Evolutionary conservation across 1,140 invertebrate species (phyloP), one percentile per base, ranked within the genome.

Genomic region (Cydia pomonella): DNA sequence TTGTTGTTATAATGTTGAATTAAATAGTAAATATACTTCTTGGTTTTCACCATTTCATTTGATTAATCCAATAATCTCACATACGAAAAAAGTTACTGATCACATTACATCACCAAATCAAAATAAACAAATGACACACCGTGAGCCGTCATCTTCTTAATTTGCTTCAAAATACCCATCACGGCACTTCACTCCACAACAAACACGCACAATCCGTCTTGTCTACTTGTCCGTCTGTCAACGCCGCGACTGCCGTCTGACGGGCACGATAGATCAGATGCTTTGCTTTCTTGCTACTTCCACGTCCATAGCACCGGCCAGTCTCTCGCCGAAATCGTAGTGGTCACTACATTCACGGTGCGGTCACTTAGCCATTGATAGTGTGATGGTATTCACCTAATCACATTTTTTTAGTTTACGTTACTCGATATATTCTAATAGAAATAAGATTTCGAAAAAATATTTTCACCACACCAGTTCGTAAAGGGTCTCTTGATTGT

Each of bases 151-250:
- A 88, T 87, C 80, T 80, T 88, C 72, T 87, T 88, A 50, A 88
- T 84, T 75, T 88, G 86, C 79, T 87, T 87, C 76, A 88, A 76
- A 76, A 88, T 87, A 13, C 86, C 86, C 86, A 88, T 88, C 73
- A 72, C 66, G n/a, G 41, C 66, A 69, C 64, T 71, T 12, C 63
- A 75, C 74, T 63, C 1, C 44, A 75, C 21, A 38, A 69, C 18
- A 53, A 64, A 66, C n/a, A 59, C 73, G 10, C 41, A 33, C 27
- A 62, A 33, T 75, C 23, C 29, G n/a, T 69, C 23, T 25, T 23
- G 64, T 53, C 47, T 62, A 64, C 6, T 74, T 63, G 73, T 64
- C 73, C n/a, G 29, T 59, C 73, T 73, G 73, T 33, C 29, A 38
- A 21, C 44, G 18, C 74, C 47, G 74, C 62, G 62, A 44, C 74